Percentiles rank a stretch among this genome's conserved stretches.
These are phyloP conservation scores for Archips xylosteana DNA, from an alignment of 2,888 invertebrate genomes.

Conservation along the genomic window DNA sequence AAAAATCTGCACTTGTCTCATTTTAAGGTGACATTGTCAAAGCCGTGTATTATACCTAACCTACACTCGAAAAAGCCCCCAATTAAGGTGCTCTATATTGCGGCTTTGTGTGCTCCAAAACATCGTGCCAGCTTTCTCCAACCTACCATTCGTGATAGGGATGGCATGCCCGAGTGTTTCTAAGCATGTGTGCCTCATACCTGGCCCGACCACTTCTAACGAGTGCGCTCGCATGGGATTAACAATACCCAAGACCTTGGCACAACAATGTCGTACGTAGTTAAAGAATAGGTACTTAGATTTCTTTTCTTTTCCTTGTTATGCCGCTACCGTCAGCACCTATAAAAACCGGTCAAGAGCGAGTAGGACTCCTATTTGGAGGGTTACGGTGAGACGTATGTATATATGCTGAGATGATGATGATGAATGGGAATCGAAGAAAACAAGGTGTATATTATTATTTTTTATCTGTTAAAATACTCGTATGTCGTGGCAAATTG, in stretches of 20 bases:
- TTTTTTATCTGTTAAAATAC: too few species aligned
- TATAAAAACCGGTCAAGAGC: neutral
- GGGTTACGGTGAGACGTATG: too few species aligned
- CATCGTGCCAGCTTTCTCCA: constrained; percentile 7
- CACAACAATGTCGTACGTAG: constrained; percentile 33
- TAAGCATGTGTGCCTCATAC: constrained; percentile 11
- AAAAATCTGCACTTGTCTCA: constrained; percentile 7
- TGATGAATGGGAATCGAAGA: too few species aligned
- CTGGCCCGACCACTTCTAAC: constrained; percentile 27
- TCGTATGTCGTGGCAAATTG: too few species aligned
- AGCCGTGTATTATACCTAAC: constrained; percentile 15
- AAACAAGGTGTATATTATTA: too few species aligned
- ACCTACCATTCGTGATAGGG: neutral
- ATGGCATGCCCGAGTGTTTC: neutral
- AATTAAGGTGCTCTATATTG: constrained; percentile 37
- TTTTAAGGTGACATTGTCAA: constrained; percentile 32
- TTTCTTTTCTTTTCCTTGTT: constrained; percentile 18
- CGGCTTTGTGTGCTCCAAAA: neutral
- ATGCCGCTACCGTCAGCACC: neutral
- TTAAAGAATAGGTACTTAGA: constrained; percentile 23
- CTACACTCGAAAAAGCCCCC: constrained; percentile 32
- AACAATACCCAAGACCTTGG: constrained; percentile 39
- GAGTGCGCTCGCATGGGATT: constrained; percentile 34
- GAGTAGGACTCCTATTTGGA: too few species aligned
- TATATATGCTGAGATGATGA: too few species aligned